Evolutionary conservation across 2,888 invertebrate species (phyloP), one percentile per base, ranked within the genome.

Genomic region (Nemotelus nigrinus): DNA sequence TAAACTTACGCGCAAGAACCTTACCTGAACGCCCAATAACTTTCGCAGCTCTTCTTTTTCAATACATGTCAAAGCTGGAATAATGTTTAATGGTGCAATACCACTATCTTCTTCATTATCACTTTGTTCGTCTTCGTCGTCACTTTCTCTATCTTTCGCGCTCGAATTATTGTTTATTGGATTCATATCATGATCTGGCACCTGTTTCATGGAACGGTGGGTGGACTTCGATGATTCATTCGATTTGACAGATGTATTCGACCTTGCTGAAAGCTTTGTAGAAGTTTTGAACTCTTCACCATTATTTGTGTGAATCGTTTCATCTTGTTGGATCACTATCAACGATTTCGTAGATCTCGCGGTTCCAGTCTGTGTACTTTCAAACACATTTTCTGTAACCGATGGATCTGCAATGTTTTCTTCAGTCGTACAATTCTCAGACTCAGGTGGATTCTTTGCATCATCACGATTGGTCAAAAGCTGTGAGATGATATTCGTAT

Each of bases 21-120:
- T 44, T 64, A 79, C 79, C 76, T 76, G n/a, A 2, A 78, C 45
- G 60, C 64, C 68, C 1, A 79, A 44, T 25, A 79, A 67, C 47
- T 78, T 78, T 10, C 78, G 63, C 39, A 79, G 25, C 45, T 79
- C 79, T 48, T 78, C 76, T 39, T 72, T 71, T 71, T 79, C 78
- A 50, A 74, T n/a, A 4, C 76, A 67, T 3, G 79, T 74, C 39
- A 74, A 39, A 7, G 8, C 48, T 25, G 74, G 74, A n/a, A 10
- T 44, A 25, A 71, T 55, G 44, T n/a, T 55, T n/a, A 57, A 58
- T 58, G 5, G 58, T 39, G 39, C 58, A 10, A 39, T 25, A 1
- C 25, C 25, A 25, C 25, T 25, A 25, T 25, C 25, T 43, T 41
- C 63, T 63, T 50, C 50, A 7, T 50, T 25, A 25, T 25, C 25